These are phyloP conservation scores for Laspeyria flexula DNA, from an alignment of 2,888 invertebrate species.

Conservation along the genomic window DNA sequence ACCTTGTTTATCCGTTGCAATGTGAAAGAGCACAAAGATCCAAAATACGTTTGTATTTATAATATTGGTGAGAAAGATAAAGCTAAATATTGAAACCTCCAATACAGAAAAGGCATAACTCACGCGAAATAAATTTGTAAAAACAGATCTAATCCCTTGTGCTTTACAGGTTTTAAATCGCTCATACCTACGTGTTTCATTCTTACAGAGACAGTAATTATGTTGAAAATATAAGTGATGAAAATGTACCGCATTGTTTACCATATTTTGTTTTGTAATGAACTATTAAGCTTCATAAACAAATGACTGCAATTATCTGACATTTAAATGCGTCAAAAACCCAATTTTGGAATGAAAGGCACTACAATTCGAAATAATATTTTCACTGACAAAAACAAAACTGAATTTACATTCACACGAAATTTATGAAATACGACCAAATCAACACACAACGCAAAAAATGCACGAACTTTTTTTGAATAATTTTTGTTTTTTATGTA, in stretches of 20 bases:
- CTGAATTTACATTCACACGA: background rate
- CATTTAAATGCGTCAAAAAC: constrained; percentile 20
- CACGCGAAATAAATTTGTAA: too few species aligned
- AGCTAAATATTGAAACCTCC: too few species aligned
- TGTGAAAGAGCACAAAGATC: too few species aligned
- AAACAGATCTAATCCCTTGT: too few species aligned
- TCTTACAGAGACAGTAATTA: too few species aligned
- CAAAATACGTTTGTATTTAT: too few species aligned
- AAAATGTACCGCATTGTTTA: constrained; percentile 14
- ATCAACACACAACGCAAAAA: constrained; percentile 26
- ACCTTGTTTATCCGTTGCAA: too few species aligned
- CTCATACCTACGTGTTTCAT: too few species aligned
- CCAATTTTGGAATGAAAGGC: constrained; percentile 34
- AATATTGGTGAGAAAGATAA: too few species aligned
- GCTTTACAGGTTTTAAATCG: too few species aligned
- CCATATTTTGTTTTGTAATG: constrained; percentile 18
- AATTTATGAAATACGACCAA: constrained; percentile 13
- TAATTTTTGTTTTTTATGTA: background rate
- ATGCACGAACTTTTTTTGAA: constrained; percentile 15
- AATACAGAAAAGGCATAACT: too few species aligned
- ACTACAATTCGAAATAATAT: too few species aligned
- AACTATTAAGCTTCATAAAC: constrained; percentile 18
- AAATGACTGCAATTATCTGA: constrained; percentile 23
- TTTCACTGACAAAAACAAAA: constrained; percentile 29
- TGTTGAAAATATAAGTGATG: constrained; percentile 3